Evolutionary conservation across 2,888 invertebrate genomes (phyloP).

Genomic region (Rhagonycha fulva): DNA sequence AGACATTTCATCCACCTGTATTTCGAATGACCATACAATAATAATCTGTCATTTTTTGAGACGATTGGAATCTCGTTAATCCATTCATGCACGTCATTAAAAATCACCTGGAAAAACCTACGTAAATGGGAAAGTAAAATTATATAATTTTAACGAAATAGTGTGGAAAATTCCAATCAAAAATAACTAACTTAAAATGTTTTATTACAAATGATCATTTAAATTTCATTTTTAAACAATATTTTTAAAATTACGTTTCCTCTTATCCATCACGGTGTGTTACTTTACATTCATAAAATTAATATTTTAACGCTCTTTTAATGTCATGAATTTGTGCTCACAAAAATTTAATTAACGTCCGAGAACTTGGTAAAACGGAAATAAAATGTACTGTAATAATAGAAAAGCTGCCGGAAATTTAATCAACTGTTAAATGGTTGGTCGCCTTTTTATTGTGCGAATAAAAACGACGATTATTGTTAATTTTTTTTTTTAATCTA

Average conservation of each 20-base stretch:
- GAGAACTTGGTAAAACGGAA: neutral
- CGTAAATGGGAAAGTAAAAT: too few species aligned
- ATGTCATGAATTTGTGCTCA: neutral
- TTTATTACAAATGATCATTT: too few species aligned
- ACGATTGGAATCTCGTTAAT: neutral
- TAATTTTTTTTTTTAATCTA: neutral
- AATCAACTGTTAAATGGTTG: conserved; percentile 3
- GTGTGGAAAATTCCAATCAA: too few species aligned
- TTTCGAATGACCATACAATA: too few species aligned
- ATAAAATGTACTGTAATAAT: neutral
- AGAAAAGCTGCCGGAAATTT: conserved; percentile 11
- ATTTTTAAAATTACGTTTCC: neutral
- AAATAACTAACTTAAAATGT: too few species aligned
- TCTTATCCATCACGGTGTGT: neutral
- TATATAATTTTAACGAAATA: too few species aligned
- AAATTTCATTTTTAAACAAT: too few species aligned
- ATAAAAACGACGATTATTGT: neutral
- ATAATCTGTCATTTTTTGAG: too few species aligned
- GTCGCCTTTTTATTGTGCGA: neutral
- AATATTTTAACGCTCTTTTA: neutral
- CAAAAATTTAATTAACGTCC: neutral
- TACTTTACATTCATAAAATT: neutral
- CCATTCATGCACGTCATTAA: neutral
- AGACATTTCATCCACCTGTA: too few species aligned
- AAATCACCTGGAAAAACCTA: too few species aligned